Evolutionary conservation across 2,113 vertebrate genomes (phyloP).

Genomic region (Sula dactylatra): DNA sequence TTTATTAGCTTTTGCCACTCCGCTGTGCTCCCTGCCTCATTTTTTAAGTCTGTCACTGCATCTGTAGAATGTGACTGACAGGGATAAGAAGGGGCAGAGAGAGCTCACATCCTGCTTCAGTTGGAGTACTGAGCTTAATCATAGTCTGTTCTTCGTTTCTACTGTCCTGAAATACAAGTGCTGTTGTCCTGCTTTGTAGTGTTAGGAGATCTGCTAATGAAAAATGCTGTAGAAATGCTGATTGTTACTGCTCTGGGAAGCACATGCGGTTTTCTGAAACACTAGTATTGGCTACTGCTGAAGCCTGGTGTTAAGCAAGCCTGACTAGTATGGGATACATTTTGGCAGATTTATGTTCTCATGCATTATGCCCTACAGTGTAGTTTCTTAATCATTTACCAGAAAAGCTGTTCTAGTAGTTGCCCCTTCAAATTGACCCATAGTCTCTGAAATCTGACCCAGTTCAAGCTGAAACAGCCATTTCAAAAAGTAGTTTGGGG

Average conservation of each 20-base stretch:
- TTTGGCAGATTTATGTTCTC: neutral
- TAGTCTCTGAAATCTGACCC: neutral
- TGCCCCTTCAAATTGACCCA: neutral
- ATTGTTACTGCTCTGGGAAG: neutral
- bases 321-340: neutral
- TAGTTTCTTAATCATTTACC: constrained; percentile 23
- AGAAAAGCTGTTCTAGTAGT: neutral
- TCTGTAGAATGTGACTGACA: neutral
- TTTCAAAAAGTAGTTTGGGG: neutral
- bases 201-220: neutral
- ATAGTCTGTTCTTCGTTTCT: neutral
- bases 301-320: neutral
- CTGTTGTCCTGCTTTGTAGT: neutral
- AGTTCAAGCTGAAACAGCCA: neutral
- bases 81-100: neutral
- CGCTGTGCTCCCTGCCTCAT: neutral
- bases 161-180: neutral
- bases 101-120: neutral
- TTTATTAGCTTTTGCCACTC: neutral
- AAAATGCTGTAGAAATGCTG: neutral
- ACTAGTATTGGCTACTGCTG: neutral
- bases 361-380: neutral
- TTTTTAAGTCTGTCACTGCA: neutral
- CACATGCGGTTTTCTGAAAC: neutral
- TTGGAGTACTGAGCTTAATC: neutral